Percentiles rank a stretch among this genome's conserved stretches.
These are phyloP conservation scores for Petrosia ficiformis DNA, from an alignment of 37 sponge, comb jelly and placozoan species.

Conservation along the genomic window DNA sequence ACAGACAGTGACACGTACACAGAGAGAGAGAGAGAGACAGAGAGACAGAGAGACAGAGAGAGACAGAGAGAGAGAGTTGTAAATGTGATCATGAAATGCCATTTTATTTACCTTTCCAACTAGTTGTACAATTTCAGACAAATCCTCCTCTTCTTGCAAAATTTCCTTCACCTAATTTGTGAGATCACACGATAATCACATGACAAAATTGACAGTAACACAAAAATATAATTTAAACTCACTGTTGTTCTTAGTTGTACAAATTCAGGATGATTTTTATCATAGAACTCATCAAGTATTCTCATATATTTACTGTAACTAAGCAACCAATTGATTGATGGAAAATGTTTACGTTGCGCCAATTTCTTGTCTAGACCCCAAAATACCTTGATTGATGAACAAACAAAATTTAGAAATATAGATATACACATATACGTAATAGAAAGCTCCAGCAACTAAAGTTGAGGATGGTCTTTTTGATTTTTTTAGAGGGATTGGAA, in stretches of 20 bases:
- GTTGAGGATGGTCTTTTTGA: too few species aligned
- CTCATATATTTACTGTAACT: constrained; percentile 95
- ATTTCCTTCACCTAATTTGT: constrained; percentile 86
- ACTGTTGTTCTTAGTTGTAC: constrained; percentile 87
- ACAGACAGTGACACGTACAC: not conserved
- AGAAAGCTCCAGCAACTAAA: too few species aligned
- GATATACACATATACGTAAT: too few species aligned
- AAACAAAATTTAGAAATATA: too few species aligned
- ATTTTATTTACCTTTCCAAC: constrained; percentile 88
- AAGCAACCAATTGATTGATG: constrained; percentile 95
- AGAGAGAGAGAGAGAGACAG: not conserved
- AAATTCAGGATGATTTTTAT: constrained; percentile 92
- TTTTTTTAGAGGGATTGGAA: too few species aligned
- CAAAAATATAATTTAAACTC: too few species aligned
- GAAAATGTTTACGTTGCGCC: constrained; percentile 98
- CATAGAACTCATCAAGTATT: constrained; percentile 94
- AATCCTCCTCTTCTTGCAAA: constrained; percentile 95
- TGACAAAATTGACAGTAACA: not conserved
- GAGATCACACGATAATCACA: not conserved
- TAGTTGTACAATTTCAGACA: constrained; percentile 98
- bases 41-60: too few species aligned
- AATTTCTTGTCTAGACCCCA: constrained; percentile 99
- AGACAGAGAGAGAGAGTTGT: too few species aligned
- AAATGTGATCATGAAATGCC: not conserved
- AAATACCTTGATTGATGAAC: constrained; percentile 70